A percentile compares a stretch with the other conserved stretches of the same genome.
phyloP scores from a whole-genome alignment of 2,888 invertebrate species.

The Spisula subtruncata region DNA sequence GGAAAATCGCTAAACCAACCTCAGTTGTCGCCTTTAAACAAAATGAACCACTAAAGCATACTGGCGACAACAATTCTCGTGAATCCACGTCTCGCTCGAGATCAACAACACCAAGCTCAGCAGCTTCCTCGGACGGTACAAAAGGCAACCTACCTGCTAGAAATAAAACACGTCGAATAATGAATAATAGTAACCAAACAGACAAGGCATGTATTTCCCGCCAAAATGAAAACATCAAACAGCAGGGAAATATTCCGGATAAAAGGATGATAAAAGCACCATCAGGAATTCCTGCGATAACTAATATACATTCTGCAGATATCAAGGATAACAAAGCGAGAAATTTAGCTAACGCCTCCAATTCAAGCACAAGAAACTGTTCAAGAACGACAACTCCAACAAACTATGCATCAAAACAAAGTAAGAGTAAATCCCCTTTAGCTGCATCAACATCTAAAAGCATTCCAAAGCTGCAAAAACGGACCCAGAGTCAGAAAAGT shows the following conservation, averaged over 20 bases:
- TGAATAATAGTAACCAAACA: neutral
- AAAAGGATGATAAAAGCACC: neutral
- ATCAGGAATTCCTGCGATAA: conserved; percentile 9
- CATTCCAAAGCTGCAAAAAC: conserved; percentile 13
- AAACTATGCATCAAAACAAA: neutral
- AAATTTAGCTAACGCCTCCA: neutral
- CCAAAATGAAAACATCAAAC: neutral
- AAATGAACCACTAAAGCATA: neutral
- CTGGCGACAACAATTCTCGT: neutral
- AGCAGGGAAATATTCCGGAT: conserved; percentile 1
- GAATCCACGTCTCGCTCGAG: conserved; percentile 29
- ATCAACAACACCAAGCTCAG: conserved; percentile 36
- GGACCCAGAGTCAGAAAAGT: neutral
- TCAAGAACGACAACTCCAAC: conserved; percentile 18
- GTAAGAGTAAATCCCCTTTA: conserved; percentile 5
- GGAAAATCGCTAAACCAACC: neutral
- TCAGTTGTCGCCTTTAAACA: neutral
- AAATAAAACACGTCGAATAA: conserved; percentile 15
- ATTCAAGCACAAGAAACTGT: neutral
- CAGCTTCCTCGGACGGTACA: neutral
- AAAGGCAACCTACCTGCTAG: neutral
- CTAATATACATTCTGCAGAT: conserved; percentile 7
- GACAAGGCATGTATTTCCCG: conserved; percentile 12
- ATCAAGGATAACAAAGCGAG: neutral
- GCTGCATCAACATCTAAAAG: neutral